These are phyloP conservation scores for Acanthiza pusilla DNA, from an alignment of 2,797 vertebrate genomes.

Conservation along the genomic window DNA sequence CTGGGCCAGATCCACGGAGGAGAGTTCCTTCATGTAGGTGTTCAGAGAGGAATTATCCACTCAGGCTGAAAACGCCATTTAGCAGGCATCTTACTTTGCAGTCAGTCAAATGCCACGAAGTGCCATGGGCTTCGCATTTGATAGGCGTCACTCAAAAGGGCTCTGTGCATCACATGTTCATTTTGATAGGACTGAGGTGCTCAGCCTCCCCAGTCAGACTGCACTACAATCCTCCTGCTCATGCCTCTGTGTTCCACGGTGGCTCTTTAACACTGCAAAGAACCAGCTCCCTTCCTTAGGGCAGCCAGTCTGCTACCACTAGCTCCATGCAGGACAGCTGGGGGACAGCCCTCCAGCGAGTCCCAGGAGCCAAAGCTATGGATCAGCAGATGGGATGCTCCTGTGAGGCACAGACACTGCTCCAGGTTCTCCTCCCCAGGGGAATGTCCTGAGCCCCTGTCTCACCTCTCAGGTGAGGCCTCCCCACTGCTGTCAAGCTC, in stretches of 20 bases:
- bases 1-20: not conserved
- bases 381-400: accelerated
- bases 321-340: not conserved
- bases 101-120: not conserved
- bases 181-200: not conserved
- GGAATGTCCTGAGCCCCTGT: not conserved
- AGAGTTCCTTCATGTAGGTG: not conserved
- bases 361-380: not conserved
- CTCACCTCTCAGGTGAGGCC: accelerated
- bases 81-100: not conserved
- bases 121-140: not conserved
- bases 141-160: accelerated
- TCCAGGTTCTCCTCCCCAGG: accelerated
- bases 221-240: not conserved
- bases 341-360: not conserved
- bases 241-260: not conserved
- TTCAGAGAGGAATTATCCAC: not conserved
- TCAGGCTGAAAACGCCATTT: not conserved
- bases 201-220: not conserved
- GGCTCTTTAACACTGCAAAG: not conserved
- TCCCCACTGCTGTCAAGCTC: accelerated
- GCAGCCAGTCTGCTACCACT: not conserved
- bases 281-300: accelerated
- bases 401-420: accelerated
- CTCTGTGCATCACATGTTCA: accelerated